A percentile compares a stretch with the other conserved stretches of the same genome.
Conservation (phyloP, 1,140 invertebrate genomes). For the Leptoteleia sp. region DNA sequence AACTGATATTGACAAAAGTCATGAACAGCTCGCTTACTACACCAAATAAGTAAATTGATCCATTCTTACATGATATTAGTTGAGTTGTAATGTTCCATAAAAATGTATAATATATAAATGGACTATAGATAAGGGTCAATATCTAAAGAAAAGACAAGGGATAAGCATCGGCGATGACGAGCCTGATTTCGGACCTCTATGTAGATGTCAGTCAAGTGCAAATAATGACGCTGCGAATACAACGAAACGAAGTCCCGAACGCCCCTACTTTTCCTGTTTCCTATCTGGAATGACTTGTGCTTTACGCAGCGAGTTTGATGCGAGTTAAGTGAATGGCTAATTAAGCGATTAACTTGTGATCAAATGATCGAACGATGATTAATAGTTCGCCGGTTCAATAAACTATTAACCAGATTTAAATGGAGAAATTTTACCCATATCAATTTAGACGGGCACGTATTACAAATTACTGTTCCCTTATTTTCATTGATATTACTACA, state of each 20-base stretch:
- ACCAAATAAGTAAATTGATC: no score
- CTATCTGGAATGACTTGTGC: slow-evolving; percentile 67
- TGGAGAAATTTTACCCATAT: no score
- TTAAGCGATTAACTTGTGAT: slow-evolving; percentile 73
- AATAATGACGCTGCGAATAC: slow-evolving; percentile 72
- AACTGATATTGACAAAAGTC: no score
- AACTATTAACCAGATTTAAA: slow-evolving; percentile 32
- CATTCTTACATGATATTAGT: neutral
- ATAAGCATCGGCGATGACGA: slow-evolving; percentile 43
- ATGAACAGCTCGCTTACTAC: no score
- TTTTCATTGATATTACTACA: no score
- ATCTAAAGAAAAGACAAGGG: slow-evolving; percentile 11
- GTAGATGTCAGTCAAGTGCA: slow-evolving; percentile 71
- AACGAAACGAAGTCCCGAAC: slow-evolving; percentile 39
- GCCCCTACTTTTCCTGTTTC: slow-evolving; percentile 54
- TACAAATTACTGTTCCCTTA: no score
- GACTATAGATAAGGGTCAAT: neutral
- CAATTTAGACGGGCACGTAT: no score
- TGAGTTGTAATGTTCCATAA: neutral
- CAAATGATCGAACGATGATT: slow-evolving; percentile 76
- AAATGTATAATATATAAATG: slow-evolving; percentile 4
- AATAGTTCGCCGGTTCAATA: slow-evolving; percentile 58
- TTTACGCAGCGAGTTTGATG: slow-evolving; percentile 47
- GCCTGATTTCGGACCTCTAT: slow-evolving; percentile 64
- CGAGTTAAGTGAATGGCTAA: slow-evolving; percentile 72